A percentile compares a stretch with the other conserved stretches of the same genome.
Evolutionary conservation across 1,140 invertebrate species (phyloP).

Genomic region (Polyergus mexicanus): DNA sequence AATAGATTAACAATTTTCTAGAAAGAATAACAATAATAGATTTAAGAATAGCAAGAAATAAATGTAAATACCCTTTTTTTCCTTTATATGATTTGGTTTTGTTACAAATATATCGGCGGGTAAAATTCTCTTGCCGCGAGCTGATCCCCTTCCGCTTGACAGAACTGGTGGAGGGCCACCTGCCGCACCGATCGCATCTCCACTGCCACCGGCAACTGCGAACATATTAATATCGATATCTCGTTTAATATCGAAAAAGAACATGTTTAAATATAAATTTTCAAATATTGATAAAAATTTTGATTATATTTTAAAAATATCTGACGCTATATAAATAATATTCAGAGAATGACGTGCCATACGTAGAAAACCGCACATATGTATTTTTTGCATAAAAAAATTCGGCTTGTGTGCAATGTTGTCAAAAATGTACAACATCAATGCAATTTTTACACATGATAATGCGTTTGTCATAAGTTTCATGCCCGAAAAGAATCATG

Average conservation of each 20-base stretch:
- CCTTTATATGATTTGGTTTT: constrained; percentile 53
- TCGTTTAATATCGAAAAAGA: constrained; percentile 10
- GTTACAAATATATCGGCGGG: constrained; percentile 67
- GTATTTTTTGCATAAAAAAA: not conserved
- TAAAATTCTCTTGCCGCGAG: constrained; percentile 68
- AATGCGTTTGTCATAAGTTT: not conserved
- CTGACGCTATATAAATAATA: not conserved
- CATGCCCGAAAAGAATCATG: not conserved
- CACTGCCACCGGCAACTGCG: constrained; percentile 15
- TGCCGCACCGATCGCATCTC: not conserved
- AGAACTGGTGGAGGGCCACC: constrained; percentile 10
- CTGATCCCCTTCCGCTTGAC: constrained; percentile 66
- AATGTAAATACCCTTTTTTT: constrained; percentile 68
- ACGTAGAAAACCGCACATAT: not conserved
- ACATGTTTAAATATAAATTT: not conserved
- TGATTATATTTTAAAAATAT: not conserved
- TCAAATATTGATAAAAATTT: not conserved
- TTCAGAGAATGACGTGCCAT: not conserved
- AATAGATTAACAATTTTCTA: not conserved
- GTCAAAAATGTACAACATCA: not conserved
- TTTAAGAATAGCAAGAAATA: not conserved
- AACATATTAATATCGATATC: not conserved
- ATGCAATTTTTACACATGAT: not conserved
- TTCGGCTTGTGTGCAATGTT: too few relatives aligned
- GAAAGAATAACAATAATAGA: not conserved